These are phyloP conservation scores for human (Homo sapiens) DNA, from an alignment of 2,113 vertebrate species.

Conservation along the genomic window DNA sequence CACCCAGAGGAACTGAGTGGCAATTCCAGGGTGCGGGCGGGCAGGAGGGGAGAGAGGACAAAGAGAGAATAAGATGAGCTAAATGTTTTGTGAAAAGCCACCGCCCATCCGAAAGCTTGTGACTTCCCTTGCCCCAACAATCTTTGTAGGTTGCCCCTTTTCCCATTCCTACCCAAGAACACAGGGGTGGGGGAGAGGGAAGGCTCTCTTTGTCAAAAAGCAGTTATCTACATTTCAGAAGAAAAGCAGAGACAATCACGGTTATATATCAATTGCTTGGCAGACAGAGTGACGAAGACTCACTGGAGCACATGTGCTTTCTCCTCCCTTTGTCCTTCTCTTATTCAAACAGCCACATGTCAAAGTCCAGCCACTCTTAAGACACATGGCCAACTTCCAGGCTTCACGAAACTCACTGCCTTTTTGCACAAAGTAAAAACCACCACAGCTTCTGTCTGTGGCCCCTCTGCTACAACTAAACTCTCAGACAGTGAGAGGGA, in stretches of 20 bases:
- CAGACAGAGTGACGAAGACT: neutral
- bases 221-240: constrained; percentile 43
- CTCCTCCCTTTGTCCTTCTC: constrained; percentile 12
- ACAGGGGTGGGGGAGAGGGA: accelerated
- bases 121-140: neutral
- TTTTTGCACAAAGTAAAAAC: constrained; percentile 44
- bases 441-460: neutral
- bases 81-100: neutral
- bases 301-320: neutral
- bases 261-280: neutral
- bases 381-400: neutral
- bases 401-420: neutral
- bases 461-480: neutral
- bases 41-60: neutral
- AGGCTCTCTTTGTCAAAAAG: constrained; percentile 30
- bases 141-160: neutral
- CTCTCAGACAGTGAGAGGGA: constrained; percentile 47
- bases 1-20: neutral
- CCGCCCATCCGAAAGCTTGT: neutral
- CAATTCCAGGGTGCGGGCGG: neutral
- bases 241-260: neutral
- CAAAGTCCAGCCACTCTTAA: constrained; percentile 5
- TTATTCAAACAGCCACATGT: neutral
- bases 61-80: neutral
- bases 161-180: neutral